Evolutionary conservation across 2,888 invertebrate genomes (phyloP).

Genomic region (Heliconius hortense): DNA sequence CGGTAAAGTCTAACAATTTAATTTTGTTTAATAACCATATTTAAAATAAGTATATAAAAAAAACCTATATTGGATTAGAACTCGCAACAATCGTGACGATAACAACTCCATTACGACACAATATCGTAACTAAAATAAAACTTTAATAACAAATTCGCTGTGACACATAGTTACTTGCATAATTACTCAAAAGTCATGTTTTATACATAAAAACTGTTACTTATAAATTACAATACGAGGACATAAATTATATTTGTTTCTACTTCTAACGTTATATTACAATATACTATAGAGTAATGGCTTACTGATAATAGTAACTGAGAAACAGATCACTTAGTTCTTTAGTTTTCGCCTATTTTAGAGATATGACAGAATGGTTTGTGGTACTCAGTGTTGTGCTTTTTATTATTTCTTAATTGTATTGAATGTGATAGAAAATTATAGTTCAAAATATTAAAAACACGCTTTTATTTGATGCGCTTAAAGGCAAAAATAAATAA

Average conservation of each 20-base stretch:
- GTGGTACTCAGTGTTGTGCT: no score
- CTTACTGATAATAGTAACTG: not conserved
- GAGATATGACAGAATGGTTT: no score
- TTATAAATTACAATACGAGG: not conserved
- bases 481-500: no score
- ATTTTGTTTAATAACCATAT: not conserved
- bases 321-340: no score
- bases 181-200: conserved; percentile 7
- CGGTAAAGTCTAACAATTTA: no score
- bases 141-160: not conserved
- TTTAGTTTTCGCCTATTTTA: no score
- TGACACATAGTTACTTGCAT: conserved; percentile 1
- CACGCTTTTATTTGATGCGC: no score
- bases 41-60: not conserved
- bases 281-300: not conserved
- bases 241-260: not conserved
- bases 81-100: not conserved
- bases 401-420: no score
- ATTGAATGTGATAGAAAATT: no score
- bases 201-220: not conserved
- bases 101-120: not conserved
- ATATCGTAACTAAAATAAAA: not conserved
- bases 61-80: not conserved
- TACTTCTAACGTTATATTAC: not conserved
- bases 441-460: no score